Percentiles rank a stretch among this genome's conserved stretches.
Evolutionary conservation across 2,113 vertebrate species (phyloP).

Genomic region (Lutjanus erythropterus): DNA sequence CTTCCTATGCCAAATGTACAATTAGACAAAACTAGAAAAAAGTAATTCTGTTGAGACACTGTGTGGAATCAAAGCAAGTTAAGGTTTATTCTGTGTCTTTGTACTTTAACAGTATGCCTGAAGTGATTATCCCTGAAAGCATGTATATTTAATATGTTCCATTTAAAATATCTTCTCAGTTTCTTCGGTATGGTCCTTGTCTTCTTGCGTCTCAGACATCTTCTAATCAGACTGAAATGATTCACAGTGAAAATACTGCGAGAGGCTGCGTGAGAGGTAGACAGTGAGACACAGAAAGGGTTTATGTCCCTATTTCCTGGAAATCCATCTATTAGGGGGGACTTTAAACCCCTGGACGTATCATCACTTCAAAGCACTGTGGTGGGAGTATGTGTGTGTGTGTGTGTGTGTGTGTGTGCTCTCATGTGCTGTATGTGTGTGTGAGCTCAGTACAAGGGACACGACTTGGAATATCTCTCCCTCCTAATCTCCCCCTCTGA

Average conservation of each 20-base stretch:
- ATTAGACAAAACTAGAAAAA: neutral
- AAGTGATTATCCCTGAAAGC: neutral
- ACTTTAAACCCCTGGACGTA: slow-evolving; percentile 59
- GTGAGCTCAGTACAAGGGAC: slow-evolving; percentile 47
- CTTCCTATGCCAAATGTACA: neutral
- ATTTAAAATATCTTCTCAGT: neutral
- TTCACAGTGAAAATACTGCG: neutral
- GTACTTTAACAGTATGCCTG: neutral
- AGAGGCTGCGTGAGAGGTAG: neutral
- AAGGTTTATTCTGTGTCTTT: neutral
- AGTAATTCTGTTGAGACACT: neutral
- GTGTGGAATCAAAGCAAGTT: neutral
- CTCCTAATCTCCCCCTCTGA: slow-evolving; percentile 78
- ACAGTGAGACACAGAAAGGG: slow-evolving; percentile 23
- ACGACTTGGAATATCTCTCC: slow-evolving; percentile 77
- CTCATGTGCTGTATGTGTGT: neutral
- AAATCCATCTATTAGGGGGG: slow-evolving; percentile 59
- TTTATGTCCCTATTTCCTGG: slow-evolving; percentile 71
- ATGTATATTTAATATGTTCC: too few species aligned
- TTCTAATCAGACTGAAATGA: slow-evolving; percentile 7
- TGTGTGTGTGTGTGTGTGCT: neutral
- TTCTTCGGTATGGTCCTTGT: neutral
- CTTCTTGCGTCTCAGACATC: neutral
- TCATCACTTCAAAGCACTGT: slow-evolving; percentile 65
- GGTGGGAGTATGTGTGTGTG: neutral